phyloP scores from a whole-genome alignment of 2,888 invertebrate species.

The Scotopteryx bipunctaria region DNA sequence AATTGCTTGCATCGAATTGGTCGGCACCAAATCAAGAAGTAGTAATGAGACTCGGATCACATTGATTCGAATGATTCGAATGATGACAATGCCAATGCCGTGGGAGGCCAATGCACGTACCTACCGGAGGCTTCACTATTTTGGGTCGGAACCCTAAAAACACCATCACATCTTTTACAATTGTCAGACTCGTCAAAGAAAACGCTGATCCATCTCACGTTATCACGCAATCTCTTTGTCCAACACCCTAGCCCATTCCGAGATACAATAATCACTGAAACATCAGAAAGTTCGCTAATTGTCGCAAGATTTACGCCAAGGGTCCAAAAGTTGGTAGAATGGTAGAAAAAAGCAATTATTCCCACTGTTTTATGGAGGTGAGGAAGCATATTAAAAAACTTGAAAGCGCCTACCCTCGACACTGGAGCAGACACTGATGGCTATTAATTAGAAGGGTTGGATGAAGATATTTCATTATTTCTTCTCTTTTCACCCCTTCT shows the following conservation, averaged over 20 bases:
- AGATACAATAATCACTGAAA: slow-evolving; percentile 50
- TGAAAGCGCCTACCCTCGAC: slow-evolving; percentile 76
- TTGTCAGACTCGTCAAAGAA: background rate
- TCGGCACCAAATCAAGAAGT: no score
- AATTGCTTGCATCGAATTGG: no score
- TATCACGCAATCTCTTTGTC: slow-evolving; percentile 18
- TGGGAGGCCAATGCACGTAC: no score
- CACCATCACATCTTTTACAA: background rate
- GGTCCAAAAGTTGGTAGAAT: slow-evolving; percentile 57
- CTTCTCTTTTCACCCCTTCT: slow-evolving; percentile 54
- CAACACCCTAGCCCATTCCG: slow-evolving; percentile 34
- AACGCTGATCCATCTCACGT: background rate
- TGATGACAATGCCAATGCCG: no score
- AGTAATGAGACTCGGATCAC: no score
- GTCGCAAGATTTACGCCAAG: slow-evolving; percentile 56
- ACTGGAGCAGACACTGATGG: slow-evolving; percentile 81
- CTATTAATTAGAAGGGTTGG: slow-evolving; percentile 83
- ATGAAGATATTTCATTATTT: slow-evolving; percentile 81
- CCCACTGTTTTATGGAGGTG: slow-evolving; percentile 77
- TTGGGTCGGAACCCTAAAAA: no score
- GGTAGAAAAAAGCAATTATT: slow-evolving; percentile 71
- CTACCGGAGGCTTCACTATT: no score
- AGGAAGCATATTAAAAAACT: slow-evolving; percentile 82
- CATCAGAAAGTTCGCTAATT: slow-evolving; percentile 59
- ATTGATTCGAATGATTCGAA: no score